Evolutionary conservation across 2,113 vertebrate species (phyloP), one percentile per base, ranked within the genome.

Genomic region (Ptilorrhoa leucosticta): DNA sequence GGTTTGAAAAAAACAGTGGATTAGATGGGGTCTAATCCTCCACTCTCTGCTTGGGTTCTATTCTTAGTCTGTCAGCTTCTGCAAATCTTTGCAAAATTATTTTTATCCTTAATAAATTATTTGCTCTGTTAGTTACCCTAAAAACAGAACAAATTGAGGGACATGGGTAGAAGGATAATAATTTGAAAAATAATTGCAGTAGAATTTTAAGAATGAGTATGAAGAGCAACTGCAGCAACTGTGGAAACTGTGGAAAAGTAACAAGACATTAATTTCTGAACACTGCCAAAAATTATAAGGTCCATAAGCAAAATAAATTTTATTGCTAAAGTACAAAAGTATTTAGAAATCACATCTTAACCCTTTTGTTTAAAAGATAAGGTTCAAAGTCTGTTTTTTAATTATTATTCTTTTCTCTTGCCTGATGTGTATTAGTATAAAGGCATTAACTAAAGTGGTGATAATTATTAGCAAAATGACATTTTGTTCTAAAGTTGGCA

Each of bases 141-240:
- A 96, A 96, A 96, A 61, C 78, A 95, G 84, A 96, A 90, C 58
- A 94, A 94, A 83, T 30, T 61, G 87, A 90, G 58, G n/a, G 73
- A 87, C 58, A n/a, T 83, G 84, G 58, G 39, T 88, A 48, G 65
- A 91, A 87, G 40, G 53, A 85, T 61, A 95, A 82, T 77, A 91
- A 88, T 93, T 70, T 86, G 33, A 79, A 58, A 93, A 94, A 83
- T 58, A 77, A 85, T 35, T 54, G n/a, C 40, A 40, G 20, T 31
- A 17, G n/a, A 65, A 54, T 80, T 85, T 91, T 66, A 91, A 89
- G 89, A 87, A 61, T 45, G 15, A 54, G 65, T 87, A 75, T 48
- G 48, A 93, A 80, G 33, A 89, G 45, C 17, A 75, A 79, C 44
- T 60, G 37, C 54, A 63, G 27, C 64, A 80, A 61, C 50, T n/a